Evolutionary conservation across 2,888 invertebrate genomes (phyloP).

Genomic region (Pyralis farinalis): DNA sequence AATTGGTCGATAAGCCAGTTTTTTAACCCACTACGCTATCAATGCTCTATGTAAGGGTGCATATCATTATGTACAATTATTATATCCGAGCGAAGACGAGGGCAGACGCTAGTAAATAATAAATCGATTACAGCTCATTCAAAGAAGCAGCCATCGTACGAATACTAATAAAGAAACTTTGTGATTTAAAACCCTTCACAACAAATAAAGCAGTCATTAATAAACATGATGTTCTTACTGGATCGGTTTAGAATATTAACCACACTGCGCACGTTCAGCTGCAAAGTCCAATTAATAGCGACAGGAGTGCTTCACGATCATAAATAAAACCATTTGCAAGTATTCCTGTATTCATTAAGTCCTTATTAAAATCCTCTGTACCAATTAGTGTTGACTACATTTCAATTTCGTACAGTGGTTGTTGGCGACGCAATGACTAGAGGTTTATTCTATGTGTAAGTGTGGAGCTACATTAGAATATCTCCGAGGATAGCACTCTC

Average conservation of each 20-base stretch:
- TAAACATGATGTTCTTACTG: conserved; percentile 25
- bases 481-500: too few species aligned
- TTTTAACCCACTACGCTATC: too few species aligned
- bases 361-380: neutral
- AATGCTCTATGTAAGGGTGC: too few species aligned
- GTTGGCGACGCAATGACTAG: too few species aligned
- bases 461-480: too few species aligned
- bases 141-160: neutral
- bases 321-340: conserved; percentile 12
- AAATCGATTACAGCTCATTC: neutral
- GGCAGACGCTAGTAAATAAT: neutral
- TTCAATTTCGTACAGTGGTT: too few species aligned
- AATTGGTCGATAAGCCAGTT: too few species aligned
- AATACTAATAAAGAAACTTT: conserved; percentile 12
- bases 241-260: conserved; percentile 21
- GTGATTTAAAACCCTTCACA: conserved; percentile 8
- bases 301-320: conserved; percentile 10
- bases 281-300: conserved; percentile 17
- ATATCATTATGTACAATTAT: too few species aligned
- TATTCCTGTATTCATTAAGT: neutral
- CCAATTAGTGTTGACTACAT: neutral
- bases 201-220: conserved; percentile 21
- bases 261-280: conserved; percentile 16
- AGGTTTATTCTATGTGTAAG: too few species aligned
- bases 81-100: too few species aligned